Evolutionary conservation across 1,140 invertebrate genomes (phyloP).

Genomic region (Lucilia sericata): DNA sequence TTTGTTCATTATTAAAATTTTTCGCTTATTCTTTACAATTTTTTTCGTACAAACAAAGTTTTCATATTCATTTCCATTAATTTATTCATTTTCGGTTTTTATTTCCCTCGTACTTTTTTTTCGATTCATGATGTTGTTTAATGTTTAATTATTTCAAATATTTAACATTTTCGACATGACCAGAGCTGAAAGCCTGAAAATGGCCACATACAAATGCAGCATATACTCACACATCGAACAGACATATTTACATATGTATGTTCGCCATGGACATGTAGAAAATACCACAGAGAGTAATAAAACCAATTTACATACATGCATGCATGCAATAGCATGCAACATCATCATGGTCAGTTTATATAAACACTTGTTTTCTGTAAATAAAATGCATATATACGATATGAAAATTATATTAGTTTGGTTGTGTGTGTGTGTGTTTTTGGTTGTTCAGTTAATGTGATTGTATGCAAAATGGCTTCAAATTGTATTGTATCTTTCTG

Average conservation of each 20-base stretch:
- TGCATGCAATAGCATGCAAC: not conserved
- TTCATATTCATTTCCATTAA: not conserved
- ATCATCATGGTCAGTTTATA: slow-evolving; percentile 26
- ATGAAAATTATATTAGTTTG: not conserved
- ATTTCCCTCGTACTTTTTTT: not conserved
- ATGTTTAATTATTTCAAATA: not conserved
- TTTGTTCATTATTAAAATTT: not conserved
- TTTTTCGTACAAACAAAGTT: too few species aligned
- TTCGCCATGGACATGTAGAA: not conserved
- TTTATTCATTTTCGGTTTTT: not conserved
- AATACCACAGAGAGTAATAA: not conserved
- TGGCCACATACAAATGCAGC: not conserved
- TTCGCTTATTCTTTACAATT: not conserved
- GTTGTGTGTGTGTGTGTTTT: not conserved
- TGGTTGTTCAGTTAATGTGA: not conserved
- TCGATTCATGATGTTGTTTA: not conserved
- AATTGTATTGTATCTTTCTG: not conserved
- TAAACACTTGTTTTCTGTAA: too few species aligned
- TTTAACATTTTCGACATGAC: not conserved
- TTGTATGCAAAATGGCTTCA: not conserved
- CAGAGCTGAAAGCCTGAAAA: slow-evolving; percentile 16
- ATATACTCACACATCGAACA: slow-evolving; percentile 9
- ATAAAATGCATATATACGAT: not conserved
- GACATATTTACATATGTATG: not conserved
- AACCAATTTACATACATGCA: slow-evolving; percentile 1